Evolutionary conservation across 2,888 invertebrate species (phyloP), one percentile per base, ranked within the genome.

Genomic region (Amphimallon solstitiale): DNA sequence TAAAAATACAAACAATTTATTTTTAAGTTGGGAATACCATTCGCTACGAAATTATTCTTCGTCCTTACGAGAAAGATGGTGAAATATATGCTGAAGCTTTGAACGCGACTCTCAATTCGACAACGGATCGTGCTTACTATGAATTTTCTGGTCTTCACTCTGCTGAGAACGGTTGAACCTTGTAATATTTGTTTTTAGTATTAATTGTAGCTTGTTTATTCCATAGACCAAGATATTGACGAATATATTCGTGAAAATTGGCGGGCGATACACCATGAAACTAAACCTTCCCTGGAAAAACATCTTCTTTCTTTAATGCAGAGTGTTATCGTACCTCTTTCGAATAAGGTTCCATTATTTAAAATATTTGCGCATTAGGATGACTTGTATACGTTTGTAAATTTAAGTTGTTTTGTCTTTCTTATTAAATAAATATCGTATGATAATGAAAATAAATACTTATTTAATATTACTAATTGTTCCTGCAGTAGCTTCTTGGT

Each of bases 51-150:
- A 34, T 34, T 1, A 19, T 19, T 17, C 7, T 52, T 2, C 15
- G 17, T 9, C n/a, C 17, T 5, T 46, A 46, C 19, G 15, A 63
- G 15, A 62, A 35, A n/a, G 45, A 52, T 63, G 51, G 40, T 12
- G 43, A 52, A 5, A 34, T 37, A 9, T 52, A 63, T 15, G 37
- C 17, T 10, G 10, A 29, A 29, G 12, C 52, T 9, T 23, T 40
- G 2, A 45, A 63, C 29, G 12, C 52, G 1, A 43, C 52, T 2
- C 21, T 35, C 7, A 17, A 43, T n/a, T 9, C n/a, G 1, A 40
- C 21, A 0, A 19, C 40, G 0, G 38, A 34, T 29, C 49, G 43
- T 12, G 43, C 34, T 3, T 52, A 45, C 17, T 63, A 29, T 23
- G 6, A 34, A 5, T 52, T 63, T 14, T 17, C 23, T 14, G 52